These are phyloP conservation scores for Salvator merianae DNA, from an alignment of 2,113 vertebrate species.

Conservation along the genomic window DNA sequence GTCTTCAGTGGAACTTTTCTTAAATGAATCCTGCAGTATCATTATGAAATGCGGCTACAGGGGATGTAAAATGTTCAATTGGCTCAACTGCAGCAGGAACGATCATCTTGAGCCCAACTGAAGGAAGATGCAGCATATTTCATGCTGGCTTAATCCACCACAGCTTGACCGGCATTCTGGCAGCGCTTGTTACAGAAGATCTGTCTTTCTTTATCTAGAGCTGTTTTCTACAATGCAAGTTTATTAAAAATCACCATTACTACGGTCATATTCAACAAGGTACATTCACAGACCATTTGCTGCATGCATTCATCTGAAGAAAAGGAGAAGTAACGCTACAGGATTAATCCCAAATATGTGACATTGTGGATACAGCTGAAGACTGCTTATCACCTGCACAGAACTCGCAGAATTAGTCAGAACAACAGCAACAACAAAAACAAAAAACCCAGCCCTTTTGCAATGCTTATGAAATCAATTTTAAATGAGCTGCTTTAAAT, in stretches of 20 bases:
- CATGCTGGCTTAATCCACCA: conserved; percentile 53
- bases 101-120: conserved; percentile 53
- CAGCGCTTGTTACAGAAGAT: conserved; percentile 80
- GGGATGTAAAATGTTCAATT: conserved; percentile 18
- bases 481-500: background rate
- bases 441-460: conserved; percentile 7
- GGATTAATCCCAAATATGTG: background rate
- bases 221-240: conserved; percentile 86
- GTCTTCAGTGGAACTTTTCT: conserved; percentile 11
- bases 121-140: conserved; percentile 42
- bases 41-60: conserved; percentile 11
- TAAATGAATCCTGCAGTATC: conserved; percentile 54
- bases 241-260: conserved; percentile 10
- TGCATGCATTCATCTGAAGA: conserved; percentile 72
- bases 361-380: conserved; percentile 4
- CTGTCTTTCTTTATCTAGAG: conserved; percentile 94
- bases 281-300: conserved; percentile 1
- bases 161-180: conserved; percentile 61
- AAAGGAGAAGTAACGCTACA: conserved; percentile 76
- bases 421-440: conserved; percentile 20
- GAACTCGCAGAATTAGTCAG: background rate
- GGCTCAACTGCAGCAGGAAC: conserved; percentile 62
- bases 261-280: conserved; percentile 2
- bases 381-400: background rate
- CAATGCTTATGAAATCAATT: background rate